phyloP scores from a whole-genome alignment of 2,888 invertebrate species.

The Drosophila borborema region DNA sequence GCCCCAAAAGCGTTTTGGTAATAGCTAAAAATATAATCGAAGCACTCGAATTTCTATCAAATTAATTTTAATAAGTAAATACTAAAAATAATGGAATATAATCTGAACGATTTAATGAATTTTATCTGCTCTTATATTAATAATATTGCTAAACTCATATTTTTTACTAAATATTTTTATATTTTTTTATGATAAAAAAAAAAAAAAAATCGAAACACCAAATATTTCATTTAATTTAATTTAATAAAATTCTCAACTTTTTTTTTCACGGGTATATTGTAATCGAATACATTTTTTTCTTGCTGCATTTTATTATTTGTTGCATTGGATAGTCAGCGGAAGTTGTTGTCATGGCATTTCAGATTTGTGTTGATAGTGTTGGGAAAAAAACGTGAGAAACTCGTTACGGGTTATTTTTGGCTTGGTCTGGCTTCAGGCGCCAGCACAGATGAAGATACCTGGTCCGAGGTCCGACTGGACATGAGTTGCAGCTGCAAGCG shows the following conservation, averaged over 20 bases:
- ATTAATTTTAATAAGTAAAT: background rate
- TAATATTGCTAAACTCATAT: too few species aligned
- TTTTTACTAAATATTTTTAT: too few species aligned
- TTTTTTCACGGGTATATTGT: background rate
- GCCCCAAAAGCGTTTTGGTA: background rate
- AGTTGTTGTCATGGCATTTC: conserved; percentile 63
- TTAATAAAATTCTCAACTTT: too few species aligned
- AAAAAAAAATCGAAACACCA: background rate
- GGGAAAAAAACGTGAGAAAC: conserved; percentile 12
- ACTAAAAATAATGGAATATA: background rate
- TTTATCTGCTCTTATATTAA: too few species aligned
- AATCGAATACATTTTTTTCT: background rate
- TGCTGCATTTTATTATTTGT: conserved; percentile 4
- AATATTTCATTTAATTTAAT: too few species aligned
- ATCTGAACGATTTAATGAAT: background rate
- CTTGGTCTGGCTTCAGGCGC: conserved; percentile 10
- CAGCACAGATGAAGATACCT: conserved; percentile 10
- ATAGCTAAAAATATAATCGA: background rate
- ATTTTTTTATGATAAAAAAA: background rate
- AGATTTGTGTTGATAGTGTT: conserved; percentile 53
- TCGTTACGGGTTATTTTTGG: conserved; percentile 6
- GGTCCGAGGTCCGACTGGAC: background rate
- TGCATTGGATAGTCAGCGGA: conserved; percentile 34
- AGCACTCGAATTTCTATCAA: background rate
- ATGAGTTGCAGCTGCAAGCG: conserved; percentile 42